Percentiles rank a stretch among this genome's conserved stretches.
phyloP scores from a whole-genome alignment of 2,797 vertebrate genomes.

The Myotis pilosus region DNA sequence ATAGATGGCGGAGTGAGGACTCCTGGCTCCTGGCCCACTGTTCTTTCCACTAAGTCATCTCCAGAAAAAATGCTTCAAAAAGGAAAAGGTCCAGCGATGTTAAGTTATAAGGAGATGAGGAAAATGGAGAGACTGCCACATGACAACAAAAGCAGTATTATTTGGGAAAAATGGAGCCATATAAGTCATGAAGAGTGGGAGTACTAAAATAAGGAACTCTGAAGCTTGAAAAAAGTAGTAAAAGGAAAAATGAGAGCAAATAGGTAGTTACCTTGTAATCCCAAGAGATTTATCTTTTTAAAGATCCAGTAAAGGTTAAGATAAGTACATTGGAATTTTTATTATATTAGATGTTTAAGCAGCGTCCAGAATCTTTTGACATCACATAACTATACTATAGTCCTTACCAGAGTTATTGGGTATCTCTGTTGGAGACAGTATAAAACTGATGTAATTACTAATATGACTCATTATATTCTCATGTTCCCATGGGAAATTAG shows the following conservation, averaged over 20 bases:
- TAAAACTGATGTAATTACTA: background rate
- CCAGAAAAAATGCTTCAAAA: constrained; percentile 24
- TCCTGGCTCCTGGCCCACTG: background rate
- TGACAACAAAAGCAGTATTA: background rate
- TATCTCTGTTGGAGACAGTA: background rate
- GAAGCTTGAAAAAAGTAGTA: background rate
- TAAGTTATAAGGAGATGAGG: background rate
- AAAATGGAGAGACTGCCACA: background rate
- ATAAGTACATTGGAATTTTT: background rate
- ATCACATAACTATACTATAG: background rate
- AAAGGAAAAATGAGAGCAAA: background rate
- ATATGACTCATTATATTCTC: background rate
- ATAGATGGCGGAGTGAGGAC: background rate
- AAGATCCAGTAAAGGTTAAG: background rate
- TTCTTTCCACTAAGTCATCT: background rate
- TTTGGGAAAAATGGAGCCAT: background rate
- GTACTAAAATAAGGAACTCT: background rate
- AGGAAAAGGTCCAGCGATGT: background rate
- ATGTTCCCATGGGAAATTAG: background rate
- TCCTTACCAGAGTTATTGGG: background rate
- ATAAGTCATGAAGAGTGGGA: background rate
- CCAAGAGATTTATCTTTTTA: background rate
- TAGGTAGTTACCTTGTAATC: background rate
- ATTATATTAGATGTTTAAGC: background rate
- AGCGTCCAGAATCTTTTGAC: background rate